These are phyloP conservation scores for Chymomyza fuscimana DNA, from an alignment of 2,888 invertebrate species.

Conservation along the genomic window DNA sequence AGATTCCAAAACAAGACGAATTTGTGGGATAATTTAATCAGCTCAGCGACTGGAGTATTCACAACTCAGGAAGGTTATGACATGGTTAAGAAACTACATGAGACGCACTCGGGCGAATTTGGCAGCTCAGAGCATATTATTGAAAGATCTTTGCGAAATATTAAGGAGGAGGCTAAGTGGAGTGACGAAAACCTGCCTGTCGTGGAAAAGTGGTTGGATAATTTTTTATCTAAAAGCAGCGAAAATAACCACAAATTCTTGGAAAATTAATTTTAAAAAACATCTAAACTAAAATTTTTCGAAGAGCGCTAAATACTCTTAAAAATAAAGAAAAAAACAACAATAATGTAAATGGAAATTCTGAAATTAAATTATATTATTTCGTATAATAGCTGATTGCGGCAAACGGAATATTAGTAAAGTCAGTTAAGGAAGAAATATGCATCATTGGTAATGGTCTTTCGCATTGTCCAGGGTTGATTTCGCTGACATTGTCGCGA, in stretches of 20 bases:
- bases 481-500: background rate
- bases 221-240: slow-evolving; percentile 71
- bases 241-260: slow-evolving; percentile 2
- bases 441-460: background rate
- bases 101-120: slow-evolving; percentile 84
- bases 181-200: slow-evolving; percentile 87
- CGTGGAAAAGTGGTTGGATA: slow-evolving; percentile 86
- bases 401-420: slow-evolving; percentile 12
- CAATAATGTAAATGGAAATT: background rate
- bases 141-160: slow-evolving; percentile 86
- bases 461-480: background rate
- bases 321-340: background rate
- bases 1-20: slow-evolving; percentile 86
- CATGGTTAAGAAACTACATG: slow-evolving; percentile 85
- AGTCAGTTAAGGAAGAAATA: background rate
- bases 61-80: slow-evolving; percentile 87
- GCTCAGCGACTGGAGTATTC: slow-evolving; percentile 87
- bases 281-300: background rate
- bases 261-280: background rate
- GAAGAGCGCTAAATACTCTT: background rate
- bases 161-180: slow-evolving; percentile 88
- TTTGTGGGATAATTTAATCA: slow-evolving; percentile 88
- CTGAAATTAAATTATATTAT: background rate
- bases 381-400: background rate
- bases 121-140: slow-evolving; percentile 87